These are phyloP conservation scores for Dromas ardeola DNA, from an alignment of 2,113 vertebrate species.

Conservation along the genomic window DNA sequence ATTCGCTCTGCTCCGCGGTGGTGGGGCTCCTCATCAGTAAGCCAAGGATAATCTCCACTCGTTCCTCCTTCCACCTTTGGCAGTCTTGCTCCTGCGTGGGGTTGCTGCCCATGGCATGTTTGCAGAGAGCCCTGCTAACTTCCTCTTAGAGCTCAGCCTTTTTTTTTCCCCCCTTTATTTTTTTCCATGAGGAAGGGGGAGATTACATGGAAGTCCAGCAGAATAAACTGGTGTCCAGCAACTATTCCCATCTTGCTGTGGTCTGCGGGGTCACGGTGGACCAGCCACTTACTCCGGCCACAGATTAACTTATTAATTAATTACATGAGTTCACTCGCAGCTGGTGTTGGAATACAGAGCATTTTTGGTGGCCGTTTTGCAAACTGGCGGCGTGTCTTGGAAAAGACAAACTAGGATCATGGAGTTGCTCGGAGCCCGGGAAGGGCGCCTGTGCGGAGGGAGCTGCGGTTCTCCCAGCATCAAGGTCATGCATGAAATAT, in stretches of 20 bases:
- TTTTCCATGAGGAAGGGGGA: not conserved
- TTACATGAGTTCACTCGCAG: not conserved
- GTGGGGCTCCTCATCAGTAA: fast-evolving
- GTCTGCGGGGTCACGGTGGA: not conserved
- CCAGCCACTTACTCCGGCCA: not conserved
- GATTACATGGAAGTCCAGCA: not conserved
- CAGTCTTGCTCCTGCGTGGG: fast-evolving
- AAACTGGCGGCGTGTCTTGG: not conserved
- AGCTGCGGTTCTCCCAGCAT: not conserved
- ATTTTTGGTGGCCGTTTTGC: fast-evolving
- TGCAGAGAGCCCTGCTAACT: not conserved
- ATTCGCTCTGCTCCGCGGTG: fast-evolving
- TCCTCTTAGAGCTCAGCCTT: not conserved
- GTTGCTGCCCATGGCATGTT: fast-evolving
- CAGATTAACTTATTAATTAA: not conserved
- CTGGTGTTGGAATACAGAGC: not conserved
- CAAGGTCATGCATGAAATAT: conserved; percentile 57
- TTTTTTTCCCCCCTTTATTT: fast-evolving
- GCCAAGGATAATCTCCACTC: not conserved
- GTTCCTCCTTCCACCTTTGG: not conserved
- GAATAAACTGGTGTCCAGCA: not conserved
- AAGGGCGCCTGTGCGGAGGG: not conserved
- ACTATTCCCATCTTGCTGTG: not conserved
- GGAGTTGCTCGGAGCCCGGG: not conserved
- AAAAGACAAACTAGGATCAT: not conserved